A percentile compares a stretch with the other conserved stretches of the same genome.
phyloP scores from a whole-genome alignment of 2,797 vertebrate species.

The Bovichtus diacanthus region DNA sequence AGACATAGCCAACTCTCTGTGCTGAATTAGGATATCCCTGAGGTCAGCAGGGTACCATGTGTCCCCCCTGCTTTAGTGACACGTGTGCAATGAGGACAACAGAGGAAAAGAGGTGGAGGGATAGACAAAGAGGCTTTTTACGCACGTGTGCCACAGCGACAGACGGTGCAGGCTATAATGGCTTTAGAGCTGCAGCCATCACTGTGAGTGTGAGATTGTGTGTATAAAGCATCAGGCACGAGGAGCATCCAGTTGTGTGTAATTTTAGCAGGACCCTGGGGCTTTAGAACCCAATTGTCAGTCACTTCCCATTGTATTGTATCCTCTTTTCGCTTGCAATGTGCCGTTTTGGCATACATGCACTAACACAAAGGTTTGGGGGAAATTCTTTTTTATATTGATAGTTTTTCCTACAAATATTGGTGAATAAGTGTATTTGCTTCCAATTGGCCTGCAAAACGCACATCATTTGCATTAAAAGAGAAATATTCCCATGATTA shows the following conservation, averaged over 20 bases:
- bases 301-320: conserved; percentile 38
- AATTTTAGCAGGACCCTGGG: conserved; percentile 63
- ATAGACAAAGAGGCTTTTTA: conserved; percentile 56
- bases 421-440: not conserved
- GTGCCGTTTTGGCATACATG: conserved; percentile 26
- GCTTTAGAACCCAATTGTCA: conserved; percentile 28
- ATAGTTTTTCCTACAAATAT: not conserved
- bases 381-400: not conserved
- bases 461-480: not conserved
- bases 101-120: conserved; percentile 48
- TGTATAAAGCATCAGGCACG: conserved; percentile 39
- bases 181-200: conserved; percentile 45
- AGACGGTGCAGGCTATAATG: conserved; percentile 40
- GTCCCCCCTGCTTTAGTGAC: conserved; percentile 75
- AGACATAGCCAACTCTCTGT: conserved; percentile 25
- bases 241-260: conserved; percentile 53
- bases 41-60: conserved; percentile 81
- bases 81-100: conserved; percentile 73
- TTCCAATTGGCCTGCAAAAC: not conserved
- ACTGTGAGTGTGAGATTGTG: conserved; percentile 39
- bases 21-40: conserved; percentile 59
- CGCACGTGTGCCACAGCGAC: conserved; percentile 58
- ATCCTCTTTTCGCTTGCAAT: conserved; percentile 41
- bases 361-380: conserved; percentile 1
- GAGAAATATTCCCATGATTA: not conserved